A percentile compares a stretch with the other conserved stretches of the same genome.
Conservation (phyloP, 2,113 vertebrate species). For the Sander vitreus region DNA sequence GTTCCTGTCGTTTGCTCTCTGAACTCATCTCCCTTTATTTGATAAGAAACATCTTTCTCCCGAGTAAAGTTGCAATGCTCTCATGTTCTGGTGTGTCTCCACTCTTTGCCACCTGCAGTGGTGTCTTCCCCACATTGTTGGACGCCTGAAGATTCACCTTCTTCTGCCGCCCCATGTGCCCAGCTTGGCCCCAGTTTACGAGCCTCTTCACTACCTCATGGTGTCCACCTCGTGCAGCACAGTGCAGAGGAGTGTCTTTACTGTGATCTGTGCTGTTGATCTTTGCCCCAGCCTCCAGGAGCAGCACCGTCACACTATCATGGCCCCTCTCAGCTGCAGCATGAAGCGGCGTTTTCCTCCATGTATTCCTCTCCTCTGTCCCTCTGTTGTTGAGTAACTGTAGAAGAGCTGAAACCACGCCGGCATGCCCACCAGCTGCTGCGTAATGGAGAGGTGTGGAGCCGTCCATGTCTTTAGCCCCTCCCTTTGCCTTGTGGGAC, state of each 20-base stretch:
- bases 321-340: constrained; percentile 80
- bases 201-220: constrained; percentile 70
- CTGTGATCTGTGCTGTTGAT: constrained; percentile 82
- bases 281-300: constrained; percentile 77
- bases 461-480: constrained; percentile 86
- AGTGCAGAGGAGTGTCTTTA: constrained; percentile 85
- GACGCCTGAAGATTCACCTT: constrained; percentile 77
- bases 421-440: constrained; percentile 69
- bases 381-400: constrained; percentile 76
- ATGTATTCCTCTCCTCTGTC: constrained; percentile 81
- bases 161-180: constrained; percentile 47
- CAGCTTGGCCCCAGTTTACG: constrained; percentile 70
- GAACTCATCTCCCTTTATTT: constrained; percentile 67
- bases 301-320: constrained; percentile 62
- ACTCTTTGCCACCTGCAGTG: constrained; percentile 82
- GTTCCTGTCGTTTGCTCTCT: background rate
- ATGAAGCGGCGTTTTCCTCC: constrained; percentile 85
- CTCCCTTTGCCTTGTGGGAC: constrained; percentile 73
- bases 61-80: constrained; percentile 78
- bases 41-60: constrained; percentile 85
- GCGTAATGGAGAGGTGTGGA: constrained; percentile 84
- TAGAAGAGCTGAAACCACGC: constrained; percentile 69
- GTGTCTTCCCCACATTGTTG: constrained; percentile 84
- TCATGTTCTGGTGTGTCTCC: constrained; percentile 71
- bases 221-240: constrained; percentile 80